Conservation (phyloP, 2,888 invertebrate genomes). For the Cerceris ruficornis region DNA sequence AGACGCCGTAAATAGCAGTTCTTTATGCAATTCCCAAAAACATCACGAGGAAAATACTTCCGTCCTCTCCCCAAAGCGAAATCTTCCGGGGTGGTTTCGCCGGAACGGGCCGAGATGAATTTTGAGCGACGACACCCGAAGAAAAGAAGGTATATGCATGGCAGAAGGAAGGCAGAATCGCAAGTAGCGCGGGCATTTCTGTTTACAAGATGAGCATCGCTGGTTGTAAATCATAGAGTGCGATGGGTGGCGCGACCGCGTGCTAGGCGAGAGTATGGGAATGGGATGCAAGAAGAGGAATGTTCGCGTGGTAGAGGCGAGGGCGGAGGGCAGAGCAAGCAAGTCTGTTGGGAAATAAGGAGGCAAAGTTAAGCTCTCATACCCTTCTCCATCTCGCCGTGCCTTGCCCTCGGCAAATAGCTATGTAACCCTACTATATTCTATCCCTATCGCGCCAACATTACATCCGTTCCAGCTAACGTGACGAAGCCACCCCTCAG, state of each 20-base stretch:
- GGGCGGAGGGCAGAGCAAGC: constrained; percentile 66
- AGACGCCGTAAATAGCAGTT: neutral
- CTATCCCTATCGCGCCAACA: constrained; percentile 60
- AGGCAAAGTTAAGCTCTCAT: constrained; percentile 76
- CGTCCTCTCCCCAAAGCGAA: neutral
- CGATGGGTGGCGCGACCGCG: constrained; percentile 66
- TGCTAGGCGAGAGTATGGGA: constrained; percentile 49
- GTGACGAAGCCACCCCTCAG: constrained; percentile 60
- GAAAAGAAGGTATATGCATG: constrained; percentile 39
- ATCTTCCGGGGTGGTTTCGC: constrained; percentile 9
- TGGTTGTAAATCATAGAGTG: constrained; percentile 76
- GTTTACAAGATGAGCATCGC: constrained; percentile 76
- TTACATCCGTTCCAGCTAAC: constrained; percentile 61
- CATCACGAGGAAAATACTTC: neutral
- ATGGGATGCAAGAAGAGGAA: constrained; percentile 66
- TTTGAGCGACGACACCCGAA: constrained; percentile 44
- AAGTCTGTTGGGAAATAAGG: constrained; percentile 81
- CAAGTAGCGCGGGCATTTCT: constrained; percentile 50
- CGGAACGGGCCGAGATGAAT: constrained; percentile 45
- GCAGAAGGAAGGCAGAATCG: constrained; percentile 44
- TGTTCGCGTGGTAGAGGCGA: constrained; percentile 59
- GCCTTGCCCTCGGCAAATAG: constrained; percentile 76
- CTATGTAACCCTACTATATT: constrained; percentile 74
- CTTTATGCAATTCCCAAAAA: neutral
- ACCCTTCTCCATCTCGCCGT: constrained; percentile 63